A percentile compares a stretch with the other conserved stretches of the same genome.
Conservation (phyloP, 2,797 vertebrate species). For the Chaenodraco wilsoni region DNA sequence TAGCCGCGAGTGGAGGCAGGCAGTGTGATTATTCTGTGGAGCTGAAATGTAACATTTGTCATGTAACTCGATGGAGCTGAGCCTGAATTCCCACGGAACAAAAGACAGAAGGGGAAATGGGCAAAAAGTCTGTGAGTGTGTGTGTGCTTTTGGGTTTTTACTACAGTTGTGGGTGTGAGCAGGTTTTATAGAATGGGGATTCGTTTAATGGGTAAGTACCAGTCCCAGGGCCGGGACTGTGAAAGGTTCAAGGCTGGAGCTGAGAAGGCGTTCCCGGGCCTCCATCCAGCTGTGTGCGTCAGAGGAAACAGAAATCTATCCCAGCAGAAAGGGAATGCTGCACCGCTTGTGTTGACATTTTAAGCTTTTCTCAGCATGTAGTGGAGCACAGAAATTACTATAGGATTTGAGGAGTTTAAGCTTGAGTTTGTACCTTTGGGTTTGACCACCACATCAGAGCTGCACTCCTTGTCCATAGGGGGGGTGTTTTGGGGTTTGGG, state of each 20-base stretch:
- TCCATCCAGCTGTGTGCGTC: slow-evolving; percentile 72
- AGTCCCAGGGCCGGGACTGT: slow-evolving; percentile 70
- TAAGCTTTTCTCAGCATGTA: slow-evolving; percentile 37
- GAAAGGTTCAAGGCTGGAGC: slow-evolving; percentile 70
- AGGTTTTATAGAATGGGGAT: slow-evolving; percentile 80
- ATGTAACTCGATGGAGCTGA: slow-evolving; percentile 73
- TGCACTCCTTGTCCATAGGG: slow-evolving; percentile 16
- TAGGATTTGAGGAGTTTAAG: slow-evolving; percentile 1
- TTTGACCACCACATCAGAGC: slow-evolving; percentile 20
- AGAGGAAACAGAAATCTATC: slow-evolving; percentile 72
- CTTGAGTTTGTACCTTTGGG: slow-evolving; percentile 57
- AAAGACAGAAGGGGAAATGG: slow-evolving; percentile 64
- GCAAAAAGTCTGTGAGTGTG: slow-evolving; percentile 44
- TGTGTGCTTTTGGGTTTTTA: slow-evolving; percentile 64
- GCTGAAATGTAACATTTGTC: slow-evolving; percentile 80
- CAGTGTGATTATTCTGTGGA: slow-evolving; percentile 78
- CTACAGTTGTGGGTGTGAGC: slow-evolving; percentile 75
- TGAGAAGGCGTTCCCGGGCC: slow-evolving; percentile 70
- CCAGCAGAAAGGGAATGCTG: slow-evolving; percentile 46
- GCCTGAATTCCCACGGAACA: slow-evolving; percentile 74
- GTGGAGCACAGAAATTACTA: slow-evolving; percentile 4
- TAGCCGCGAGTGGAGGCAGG: slow-evolving; percentile 66
- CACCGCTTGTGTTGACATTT: slow-evolving; percentile 50
- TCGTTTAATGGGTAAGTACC: slow-evolving; percentile 80
- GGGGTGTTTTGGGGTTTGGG: slow-evolving; percentile 60